Base-by-base conservation (phyloP, 1,140 invertebrate species). In the Anastatus disparis region DNA sequence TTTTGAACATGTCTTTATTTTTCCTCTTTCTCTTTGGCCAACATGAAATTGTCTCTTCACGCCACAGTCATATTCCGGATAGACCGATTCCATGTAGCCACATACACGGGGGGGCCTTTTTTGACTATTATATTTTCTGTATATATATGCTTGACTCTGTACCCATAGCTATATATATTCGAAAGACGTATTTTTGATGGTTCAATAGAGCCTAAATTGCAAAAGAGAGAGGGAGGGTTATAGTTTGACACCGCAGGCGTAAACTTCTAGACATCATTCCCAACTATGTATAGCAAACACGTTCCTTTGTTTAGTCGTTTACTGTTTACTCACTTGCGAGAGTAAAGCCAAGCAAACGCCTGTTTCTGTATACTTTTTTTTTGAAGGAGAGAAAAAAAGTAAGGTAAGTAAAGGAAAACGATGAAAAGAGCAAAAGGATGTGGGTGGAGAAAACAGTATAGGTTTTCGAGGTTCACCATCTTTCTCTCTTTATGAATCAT, bases 191-290 rank as follows among this genome's bases (percentile, higher is more conserved):
- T 58, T 35, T 35, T 35, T 10, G 4, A 35, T 10, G 31, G 31
- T 35, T 35, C 4, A 35, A 35, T 35, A 10, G 31, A 35, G 10
- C n/a, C 4, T 35, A 35, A 35, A 65, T 65, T 42, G 22, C 50
- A 35, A 44, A n/a, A n/a, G n/a, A n/a, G n/a, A n/a, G n/a, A n/a
- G n/a, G 26, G 40, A 40, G 42, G 17, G 9, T 13, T 29, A 44
- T 15, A 38, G 27, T 13, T 15, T 20, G 59, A 20, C 26, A 15
- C 38, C 40, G 38, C 26, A 62, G 35, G n/a, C 73, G 72, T 69
- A 72, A 75, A 73, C 66, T n/a, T n/a, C n/a, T 72, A 73, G 74
- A 76, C 53, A 50, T 71, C 55, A 68, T 13, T 8, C 22, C 4
- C 15, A 46, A n/a, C n/a, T n/a, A n/a, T n/a, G n/a, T n/a, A n/a